Conservation (phyloP, 2,888 invertebrate species). For the Cataglyphis rosenhaueri region DNA sequence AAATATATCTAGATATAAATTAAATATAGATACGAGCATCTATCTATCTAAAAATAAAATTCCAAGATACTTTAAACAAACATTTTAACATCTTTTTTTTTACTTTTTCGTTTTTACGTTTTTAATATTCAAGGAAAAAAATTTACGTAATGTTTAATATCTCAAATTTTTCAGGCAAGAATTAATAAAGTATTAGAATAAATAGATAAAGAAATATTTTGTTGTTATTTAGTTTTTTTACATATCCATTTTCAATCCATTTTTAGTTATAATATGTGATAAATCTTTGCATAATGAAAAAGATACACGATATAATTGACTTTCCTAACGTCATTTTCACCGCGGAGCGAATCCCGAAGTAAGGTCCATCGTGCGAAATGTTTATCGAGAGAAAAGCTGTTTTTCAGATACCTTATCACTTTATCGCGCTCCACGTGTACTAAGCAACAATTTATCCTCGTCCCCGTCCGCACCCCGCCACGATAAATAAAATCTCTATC, state of each 20-base stretch:
- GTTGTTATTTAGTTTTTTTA: neutral
- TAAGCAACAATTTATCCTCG: constrained; percentile 53
- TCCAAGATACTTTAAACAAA: neutral
- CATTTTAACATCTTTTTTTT: neutral
- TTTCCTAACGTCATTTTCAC: neutral
- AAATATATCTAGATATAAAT: neutral
- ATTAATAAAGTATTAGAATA: constrained; percentile 3
- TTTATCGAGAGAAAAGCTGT: constrained; percentile 74
- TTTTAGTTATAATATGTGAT: neutral
- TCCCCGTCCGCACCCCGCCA: constrained; percentile 9
- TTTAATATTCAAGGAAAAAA: neutral
- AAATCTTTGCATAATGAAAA: neutral
- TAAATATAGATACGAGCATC: neutral
- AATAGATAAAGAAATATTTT: neutral
- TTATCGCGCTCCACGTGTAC: constrained; percentile 69
- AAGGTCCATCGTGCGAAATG: constrained; percentile 45
- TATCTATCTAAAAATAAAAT: neutral
- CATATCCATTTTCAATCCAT: neutral
- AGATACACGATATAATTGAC: neutral
- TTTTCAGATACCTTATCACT: constrained; percentile 78
- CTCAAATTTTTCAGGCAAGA: neutral
- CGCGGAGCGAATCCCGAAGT: neutral
- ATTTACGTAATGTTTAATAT: neutral
- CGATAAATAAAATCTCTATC: constrained; percentile 67
- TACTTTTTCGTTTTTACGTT: no score